Percentiles rank a stretch among this genome's conserved stretches.
Evolutionary conservation across 1,140 invertebrate genomes (phyloP).

Genomic region (Papilio polyxenes): DNA sequence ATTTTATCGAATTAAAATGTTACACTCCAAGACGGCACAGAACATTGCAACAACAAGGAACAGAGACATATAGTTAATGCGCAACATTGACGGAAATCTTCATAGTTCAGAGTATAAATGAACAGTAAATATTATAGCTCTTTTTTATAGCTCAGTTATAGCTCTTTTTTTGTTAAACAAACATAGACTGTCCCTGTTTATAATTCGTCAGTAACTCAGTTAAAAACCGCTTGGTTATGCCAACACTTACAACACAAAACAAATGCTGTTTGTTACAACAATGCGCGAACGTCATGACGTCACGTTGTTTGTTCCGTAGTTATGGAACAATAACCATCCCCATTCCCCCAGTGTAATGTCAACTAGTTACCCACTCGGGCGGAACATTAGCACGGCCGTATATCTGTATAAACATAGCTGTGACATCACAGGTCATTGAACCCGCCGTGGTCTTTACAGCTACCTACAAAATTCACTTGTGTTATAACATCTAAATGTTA

Average conservation of each 20-base stretch:
- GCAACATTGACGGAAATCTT: not conserved
- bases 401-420: slow-evolving; percentile 48
- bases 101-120: not conserved
- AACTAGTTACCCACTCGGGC: slow-evolving; percentile 14
- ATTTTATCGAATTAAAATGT: slow-evolving; percentile 23
- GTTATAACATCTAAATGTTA: slow-evolving; percentile 44
- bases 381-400: slow-evolving; percentile 17
- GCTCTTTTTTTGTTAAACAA: not conserved
- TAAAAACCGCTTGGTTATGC: not conserved
- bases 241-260: not conserved
- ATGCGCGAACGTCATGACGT: not conserved
- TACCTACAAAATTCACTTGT: slow-evolving; percentile 59
- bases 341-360: not conserved
- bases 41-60: slow-evolving; percentile 7
- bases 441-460: slow-evolving; percentile 66
- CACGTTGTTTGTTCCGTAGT: slow-evolving; percentile 22
- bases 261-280: slow-evolving; percentile 1
- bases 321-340: slow-evolving; percentile 13
- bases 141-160: too few relatives aligned
- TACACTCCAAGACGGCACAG: not conserved
- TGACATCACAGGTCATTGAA: slow-evolving; percentile 73
- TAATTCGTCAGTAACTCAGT: not conserved
- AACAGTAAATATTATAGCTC: not conserved
- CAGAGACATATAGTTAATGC: not conserved
- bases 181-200: not conserved